Evolutionary conservation across 2,888 invertebrate species (phyloP).

Genomic region (Dusona sp.): DNA sequence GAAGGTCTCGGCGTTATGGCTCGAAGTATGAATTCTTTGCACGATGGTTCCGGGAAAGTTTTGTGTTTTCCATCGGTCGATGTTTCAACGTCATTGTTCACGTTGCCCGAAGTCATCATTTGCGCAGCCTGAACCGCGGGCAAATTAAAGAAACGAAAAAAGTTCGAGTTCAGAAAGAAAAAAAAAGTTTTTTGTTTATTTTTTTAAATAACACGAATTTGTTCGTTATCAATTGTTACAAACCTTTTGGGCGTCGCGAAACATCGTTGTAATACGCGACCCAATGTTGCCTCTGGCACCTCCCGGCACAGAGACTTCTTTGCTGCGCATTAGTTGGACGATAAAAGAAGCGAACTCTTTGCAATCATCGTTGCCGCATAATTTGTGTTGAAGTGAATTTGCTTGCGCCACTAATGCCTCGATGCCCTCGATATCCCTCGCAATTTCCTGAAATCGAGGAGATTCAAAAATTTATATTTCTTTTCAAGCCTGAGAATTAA

Average conservation of each 20-base stretch:
- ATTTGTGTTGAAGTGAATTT: slow-evolving; percentile 86
- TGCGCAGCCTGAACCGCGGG: slow-evolving; percentile 84
- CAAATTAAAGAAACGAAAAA: slow-evolving; percentile 74
- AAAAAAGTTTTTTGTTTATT: background rate
- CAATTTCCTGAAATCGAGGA: slow-evolving; percentile 76
- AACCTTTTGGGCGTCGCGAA: slow-evolving; percentile 87
- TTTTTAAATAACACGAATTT: background rate
- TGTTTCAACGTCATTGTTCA: slow-evolving; percentile 76
- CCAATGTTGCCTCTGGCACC: slow-evolving; percentile 87
- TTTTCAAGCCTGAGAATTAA: background rate
- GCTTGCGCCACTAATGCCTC: slow-evolving; percentile 86
- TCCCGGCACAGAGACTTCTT: slow-evolving; percentile 87
- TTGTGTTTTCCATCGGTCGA: slow-evolving; percentile 77
- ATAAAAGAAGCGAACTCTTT: slow-evolving; percentile 84
- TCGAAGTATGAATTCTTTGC: slow-evolving; percentile 89
- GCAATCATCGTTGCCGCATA: slow-evolving; percentile 83
- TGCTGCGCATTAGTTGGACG: slow-evolving; percentile 86
- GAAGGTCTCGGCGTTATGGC: slow-evolving; percentile 87
- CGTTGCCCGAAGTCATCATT: slow-evolving; percentile 83
- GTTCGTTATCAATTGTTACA: slow-evolving; percentile 27
- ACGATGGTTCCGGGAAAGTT: slow-evolving; percentile 86
- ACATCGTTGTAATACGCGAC: slow-evolving; percentile 86
- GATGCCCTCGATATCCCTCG: slow-evolving; percentile 84
- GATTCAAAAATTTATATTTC: background rate
- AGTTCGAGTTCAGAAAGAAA: background rate